Evolutionary conservation across 2,797 vertebrate species (phyloP).

Genomic region (Sebastes kiyomatsui): DNA sequence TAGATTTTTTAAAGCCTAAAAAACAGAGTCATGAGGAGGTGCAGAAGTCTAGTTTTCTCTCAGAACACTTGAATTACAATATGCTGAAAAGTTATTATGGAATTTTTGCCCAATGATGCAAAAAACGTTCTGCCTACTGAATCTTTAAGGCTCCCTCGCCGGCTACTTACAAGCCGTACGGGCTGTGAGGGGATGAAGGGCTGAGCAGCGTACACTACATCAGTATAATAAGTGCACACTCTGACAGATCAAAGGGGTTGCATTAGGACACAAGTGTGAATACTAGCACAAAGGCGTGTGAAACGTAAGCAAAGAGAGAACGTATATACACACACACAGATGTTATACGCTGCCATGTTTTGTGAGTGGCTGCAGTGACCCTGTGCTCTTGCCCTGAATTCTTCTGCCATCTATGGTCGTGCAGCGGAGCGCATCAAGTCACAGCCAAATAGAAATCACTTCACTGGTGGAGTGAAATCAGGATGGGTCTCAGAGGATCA

Average conservation of each 20-base stretch:
- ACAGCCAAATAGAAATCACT: conserved; percentile 28
- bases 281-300: conserved; percentile 9
- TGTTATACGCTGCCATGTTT: conserved; percentile 14
- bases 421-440: conserved; percentile 14
- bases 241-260: conserved; percentile 51
- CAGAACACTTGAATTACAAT: too few relatives aligned
- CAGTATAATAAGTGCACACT: conserved; percentile 41
- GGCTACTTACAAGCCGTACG: conserved; percentile 35
- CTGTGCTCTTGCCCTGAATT: conserved; percentile 12
- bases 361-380: neutral
- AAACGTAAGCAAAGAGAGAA: conserved; percentile 1
- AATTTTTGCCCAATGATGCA: too few relatives aligned
- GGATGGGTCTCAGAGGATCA: conserved; percentile 31
- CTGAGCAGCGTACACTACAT: conserved; percentile 39
- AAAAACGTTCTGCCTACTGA: too few relatives aligned
- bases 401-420: conserved; percentile 33
- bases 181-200: conserved; percentile 43
- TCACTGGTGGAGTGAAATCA: conserved; percentile 15
- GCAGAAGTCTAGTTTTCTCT: too few relatives aligned
- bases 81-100: too few relatives aligned
- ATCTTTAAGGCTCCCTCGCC: neutral
- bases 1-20: too few relatives aligned
- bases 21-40: too few relatives aligned
- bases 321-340: neutral
- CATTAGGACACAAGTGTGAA: conserved; percentile 39